Base-by-base conservation (phyloP, 37 sponge, comb jelly and placozoan species). In the Corticium candelabrum region DNA sequence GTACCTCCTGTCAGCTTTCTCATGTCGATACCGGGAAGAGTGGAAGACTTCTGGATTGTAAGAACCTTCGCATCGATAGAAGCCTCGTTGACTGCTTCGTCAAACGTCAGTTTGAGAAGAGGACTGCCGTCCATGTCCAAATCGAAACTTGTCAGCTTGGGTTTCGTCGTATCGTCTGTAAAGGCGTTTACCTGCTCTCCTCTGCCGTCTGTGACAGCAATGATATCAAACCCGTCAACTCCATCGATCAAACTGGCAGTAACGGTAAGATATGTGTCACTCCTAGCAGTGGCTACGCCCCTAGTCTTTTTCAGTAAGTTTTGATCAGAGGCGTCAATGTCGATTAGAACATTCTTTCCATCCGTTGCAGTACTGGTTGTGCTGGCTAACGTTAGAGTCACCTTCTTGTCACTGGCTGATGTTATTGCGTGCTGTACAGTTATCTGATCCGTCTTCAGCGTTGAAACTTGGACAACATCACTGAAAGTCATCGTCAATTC, bases 141-240 rank as follows among this genome's bases (percentile, higher is more conserved):
- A 40, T 74, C 40, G 29, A 80, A 35, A 29, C 1, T 37, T n/a
- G 38, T 37, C 32, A 76, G 27, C 27, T 40, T 36, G 3, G 81
- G 71, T 72, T 73, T 37, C 41, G 72, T 68, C 30, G 41, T 80
- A 76, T 56, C 73, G 5, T 35, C 11, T 3, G 74, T 32, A 37
- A 73, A 69, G 2, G 11, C 40, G 32, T 74, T 37, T 37, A 30
- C 32, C 40, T 37, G 21, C 37, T 38, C 37, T 30, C 84, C 93
- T 72, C 82, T 86, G 31, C 89, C 85, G 73, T 86, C 78, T 15
- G 89, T 90, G 7, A 94, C 74, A 37, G 95, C 86, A 41, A 94
- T 80, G 37, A 94, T 84, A 82, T 87, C 86, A 29, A 70, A 38
- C 3, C 81, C 84, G 4, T 68, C 41, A 57, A 85, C 88, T 71